phyloP scores from a whole-genome alignment of 2,113 vertebrate genomes.

The Brachypodius melanocephalos region DNA sequence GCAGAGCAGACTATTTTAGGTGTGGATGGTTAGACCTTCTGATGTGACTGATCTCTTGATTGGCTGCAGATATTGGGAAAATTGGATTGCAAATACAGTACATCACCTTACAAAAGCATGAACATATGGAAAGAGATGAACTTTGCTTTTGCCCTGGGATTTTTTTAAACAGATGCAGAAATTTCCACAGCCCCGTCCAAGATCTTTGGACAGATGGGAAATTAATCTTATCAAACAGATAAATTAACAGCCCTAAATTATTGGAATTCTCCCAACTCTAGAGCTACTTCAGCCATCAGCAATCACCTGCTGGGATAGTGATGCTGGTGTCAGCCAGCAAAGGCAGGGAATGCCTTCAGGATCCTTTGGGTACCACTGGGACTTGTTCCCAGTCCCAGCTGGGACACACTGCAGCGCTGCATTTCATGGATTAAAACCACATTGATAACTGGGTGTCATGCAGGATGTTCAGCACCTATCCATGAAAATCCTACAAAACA shows the following conservation, averaged over 20 bases:
- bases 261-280: neutral
- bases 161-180: constrained; percentile 6
- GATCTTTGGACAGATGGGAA: neutral
- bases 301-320: neutral
- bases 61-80: neutral
- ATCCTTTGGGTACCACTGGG: neutral
- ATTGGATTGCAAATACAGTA: neutral
- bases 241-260: neutral
- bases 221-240: neutral
- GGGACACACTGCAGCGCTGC: neutral
- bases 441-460: neutral
- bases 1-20: constrained; percentile 1
- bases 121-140: neutral
- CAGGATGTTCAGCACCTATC: neutral
- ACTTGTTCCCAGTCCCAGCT: neutral
- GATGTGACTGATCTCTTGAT: neutral
- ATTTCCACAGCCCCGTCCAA: neutral
- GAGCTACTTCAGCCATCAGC: neutral
- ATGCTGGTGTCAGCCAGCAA: neutral
- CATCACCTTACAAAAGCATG: neutral
- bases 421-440: neutral
- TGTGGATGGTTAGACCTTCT: neutral
- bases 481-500: neutral
- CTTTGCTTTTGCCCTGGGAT: neutral
- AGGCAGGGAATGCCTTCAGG: neutral